Conservation (phyloP, 2,888 invertebrate genomes). For the Pristionchus exspectatus region DNA sequence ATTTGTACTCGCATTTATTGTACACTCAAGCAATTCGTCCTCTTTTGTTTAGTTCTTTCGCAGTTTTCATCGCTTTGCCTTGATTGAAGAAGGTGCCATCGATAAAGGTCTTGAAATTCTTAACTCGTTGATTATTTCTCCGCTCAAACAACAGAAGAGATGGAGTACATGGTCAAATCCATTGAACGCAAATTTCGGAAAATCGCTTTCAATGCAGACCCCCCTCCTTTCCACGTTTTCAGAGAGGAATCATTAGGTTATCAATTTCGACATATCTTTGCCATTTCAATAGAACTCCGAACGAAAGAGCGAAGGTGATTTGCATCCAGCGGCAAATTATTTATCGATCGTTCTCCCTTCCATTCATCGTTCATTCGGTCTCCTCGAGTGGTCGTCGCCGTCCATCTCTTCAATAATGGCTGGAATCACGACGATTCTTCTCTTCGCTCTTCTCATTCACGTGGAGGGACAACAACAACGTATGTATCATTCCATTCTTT, state of each 20-base stretch:
- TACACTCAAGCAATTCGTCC: not conserved
- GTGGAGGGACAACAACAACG: not conserved
- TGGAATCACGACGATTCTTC: not conserved
- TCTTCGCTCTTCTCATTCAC: not conserved
- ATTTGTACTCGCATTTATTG: slow-evolving; percentile 21
- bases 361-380: not conserved
- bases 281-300: not conserved
- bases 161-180: not conserved
- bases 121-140: too few species aligned
- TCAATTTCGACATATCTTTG: too few species aligned
- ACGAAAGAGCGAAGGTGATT: not conserved
- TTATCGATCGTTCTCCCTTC: not conserved
- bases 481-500: not conserved
- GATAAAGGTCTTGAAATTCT: slow-evolving; percentile 3
- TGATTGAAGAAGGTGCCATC: slow-evolving; percentile 1
- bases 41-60: slow-evolving; percentile 3
- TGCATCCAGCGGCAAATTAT: not conserved
- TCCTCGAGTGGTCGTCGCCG: not conserved
- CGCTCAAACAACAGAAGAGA: not conserved
- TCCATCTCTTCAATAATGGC: not conserved
- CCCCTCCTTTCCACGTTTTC: too few species aligned
- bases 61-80: slow-evolving; percentile 19
- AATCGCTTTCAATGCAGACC: too few species aligned
- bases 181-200: too few species aligned
- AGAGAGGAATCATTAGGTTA: too few species aligned